phyloP scores from a whole-genome alignment of 2,797 vertebrate genomes.

The Microcaecilia unicolor region DNA sequence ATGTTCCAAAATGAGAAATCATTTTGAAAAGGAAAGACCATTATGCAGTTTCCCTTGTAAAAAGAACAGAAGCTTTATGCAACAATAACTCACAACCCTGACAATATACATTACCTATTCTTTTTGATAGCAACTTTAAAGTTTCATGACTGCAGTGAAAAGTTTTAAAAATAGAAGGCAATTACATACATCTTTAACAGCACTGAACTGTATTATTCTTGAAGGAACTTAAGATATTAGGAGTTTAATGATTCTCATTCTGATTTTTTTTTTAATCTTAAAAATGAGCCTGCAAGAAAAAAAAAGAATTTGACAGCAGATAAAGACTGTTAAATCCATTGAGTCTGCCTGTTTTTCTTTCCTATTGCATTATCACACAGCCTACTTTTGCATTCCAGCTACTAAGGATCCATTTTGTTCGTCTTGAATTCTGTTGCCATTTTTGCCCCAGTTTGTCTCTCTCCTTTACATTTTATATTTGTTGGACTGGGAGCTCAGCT shows the following conservation, averaged over 20 bases:
- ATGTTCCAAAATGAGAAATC: background rate
- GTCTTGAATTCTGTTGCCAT: too few species aligned
- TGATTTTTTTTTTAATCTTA: conserved; percentile 9
- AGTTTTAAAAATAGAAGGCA: conserved; percentile 27
- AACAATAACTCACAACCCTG: background rate
- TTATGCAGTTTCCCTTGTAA: background rate
- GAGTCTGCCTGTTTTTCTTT: too few species aligned
- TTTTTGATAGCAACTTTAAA: conserved; percentile 4
- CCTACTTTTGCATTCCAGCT: too few species aligned
- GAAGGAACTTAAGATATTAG: conserved; percentile 6
- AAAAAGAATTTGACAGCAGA: too few species aligned
- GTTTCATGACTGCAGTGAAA: conserved; percentile 4
- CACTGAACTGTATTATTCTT: conserved; percentile 10
- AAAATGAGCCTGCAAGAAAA: too few species aligned
- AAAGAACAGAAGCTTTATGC: background rate
- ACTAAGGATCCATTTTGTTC: too few species aligned
- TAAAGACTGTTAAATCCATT: too few species aligned
- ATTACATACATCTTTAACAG: conserved; percentile 22
- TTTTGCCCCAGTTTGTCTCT: too few species aligned
- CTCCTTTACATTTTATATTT: too few species aligned
- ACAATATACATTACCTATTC: background rate
- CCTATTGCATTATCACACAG: too few species aligned
- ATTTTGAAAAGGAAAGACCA: background rate
- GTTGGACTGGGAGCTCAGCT: too few species aligned
- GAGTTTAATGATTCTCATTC: background rate